A percentile compares a stretch with the other conserved stretches of the same genome.
Conservation (phyloP, 1,140 invertebrate species). For the Tetragnatha versicolor region DNA sequence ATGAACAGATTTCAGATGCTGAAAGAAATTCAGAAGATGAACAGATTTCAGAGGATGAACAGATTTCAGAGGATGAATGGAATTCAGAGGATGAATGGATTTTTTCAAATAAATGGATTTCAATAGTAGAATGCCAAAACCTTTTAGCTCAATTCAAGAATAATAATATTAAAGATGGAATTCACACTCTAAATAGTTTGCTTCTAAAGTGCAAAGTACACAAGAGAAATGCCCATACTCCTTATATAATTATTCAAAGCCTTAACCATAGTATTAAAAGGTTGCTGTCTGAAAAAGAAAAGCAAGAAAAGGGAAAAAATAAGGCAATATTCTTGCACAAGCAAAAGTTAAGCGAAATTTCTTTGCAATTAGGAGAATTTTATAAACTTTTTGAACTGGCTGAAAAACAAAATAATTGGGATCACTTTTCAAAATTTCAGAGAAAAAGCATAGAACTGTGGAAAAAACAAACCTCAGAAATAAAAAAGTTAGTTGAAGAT, state of each 20-base stretch:
- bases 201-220: constrained; percentile 89
- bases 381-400: constrained; percentile 93
- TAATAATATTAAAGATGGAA: constrained; percentile 67
- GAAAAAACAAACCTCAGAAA: constrained; percentile 86
- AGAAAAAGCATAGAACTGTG: constrained; percentile 97
- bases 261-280: constrained; percentile 88
- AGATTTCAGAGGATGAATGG: no score
- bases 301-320: constrained; percentile 84
- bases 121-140: constrained; percentile 78
- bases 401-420: constrained; percentile 97
- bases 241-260: constrained; percentile 94
- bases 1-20: no score
- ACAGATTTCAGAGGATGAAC: no score
- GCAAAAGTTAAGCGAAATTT: constrained; percentile 79
- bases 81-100: no score
- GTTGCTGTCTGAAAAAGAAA: constrained; percentile 81
- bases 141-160: constrained; percentile 77
- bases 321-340: constrained; percentile 80
- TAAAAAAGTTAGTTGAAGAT: constrained; percentile 76
- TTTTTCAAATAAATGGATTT: no score
- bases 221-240: constrained; percentile 84
- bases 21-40: no score
- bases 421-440: constrained; percentile 98
- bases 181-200: constrained; percentile 84
- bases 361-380: constrained; percentile 93